phyloP scores from a whole-genome alignment of 2,797 vertebrate genomes.

The Chrosomus eos region DNA sequence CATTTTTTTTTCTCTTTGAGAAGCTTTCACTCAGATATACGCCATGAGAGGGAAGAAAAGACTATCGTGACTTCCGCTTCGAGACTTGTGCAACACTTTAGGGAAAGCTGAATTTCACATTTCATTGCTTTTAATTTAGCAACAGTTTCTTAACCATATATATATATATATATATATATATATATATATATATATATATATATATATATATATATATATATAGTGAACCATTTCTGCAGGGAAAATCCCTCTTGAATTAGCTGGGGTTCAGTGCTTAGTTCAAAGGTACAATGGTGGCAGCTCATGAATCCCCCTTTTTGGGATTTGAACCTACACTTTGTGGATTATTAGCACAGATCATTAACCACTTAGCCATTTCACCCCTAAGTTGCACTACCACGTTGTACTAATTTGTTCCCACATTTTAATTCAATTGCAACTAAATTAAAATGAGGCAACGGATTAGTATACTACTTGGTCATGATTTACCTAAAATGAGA shows the following conservation, averaged over 20 bases:
- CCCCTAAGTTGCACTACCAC: background rate
- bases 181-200: no score
- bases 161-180: no score
- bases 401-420: background rate
- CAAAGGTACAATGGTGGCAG: slow-evolving; percentile 13
- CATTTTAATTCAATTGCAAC: background rate
- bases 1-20: background rate
- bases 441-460: background rate
- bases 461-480: no score
- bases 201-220: no score
- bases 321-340: background rate
- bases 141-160: slow-evolving; percentile 1
- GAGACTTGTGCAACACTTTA: background rate
- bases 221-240: slow-evolving; percentile 3
- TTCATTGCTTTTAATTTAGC: slow-evolving; percentile 10
- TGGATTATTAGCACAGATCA: slow-evolving; percentile 4
- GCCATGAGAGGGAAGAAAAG: background rate
- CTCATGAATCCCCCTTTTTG: slow-evolving; percentile 20
- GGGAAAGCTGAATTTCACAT: background rate
- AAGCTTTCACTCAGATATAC: background rate
- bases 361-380: slow-evolving; percentile 7
- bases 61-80: background rate
- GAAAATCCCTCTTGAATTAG: slow-evolving; percentile 7
- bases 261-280: slow-evolving; percentile 7
- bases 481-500: no score